These are phyloP conservation scores for Chrosomus eos DNA, from an alignment of 2,797 vertebrate species.

Conservation along the genomic window DNA sequence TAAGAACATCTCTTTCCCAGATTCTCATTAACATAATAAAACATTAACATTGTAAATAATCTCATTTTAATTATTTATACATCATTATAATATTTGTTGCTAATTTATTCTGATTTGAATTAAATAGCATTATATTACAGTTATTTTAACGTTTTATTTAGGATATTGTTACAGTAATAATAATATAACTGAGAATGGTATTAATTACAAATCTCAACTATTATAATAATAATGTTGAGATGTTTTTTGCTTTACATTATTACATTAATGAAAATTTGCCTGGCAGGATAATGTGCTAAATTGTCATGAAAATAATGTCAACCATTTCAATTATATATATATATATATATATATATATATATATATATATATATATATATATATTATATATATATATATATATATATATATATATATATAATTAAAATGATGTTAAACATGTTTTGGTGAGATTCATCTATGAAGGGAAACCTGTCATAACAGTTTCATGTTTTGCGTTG, in stretches of 20 bases:
- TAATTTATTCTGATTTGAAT: not conserved
- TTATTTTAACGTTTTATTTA: not conserved
- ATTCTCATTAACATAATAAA: not conserved
- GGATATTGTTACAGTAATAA: not conserved
- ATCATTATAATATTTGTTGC: not conserved
- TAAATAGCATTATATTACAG: not conserved
- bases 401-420: too few species aligned
- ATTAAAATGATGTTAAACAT: too few species aligned
- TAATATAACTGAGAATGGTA: not conserved
- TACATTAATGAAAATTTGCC: not conserved
- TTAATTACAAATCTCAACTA: not conserved
- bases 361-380: too few species aligned
- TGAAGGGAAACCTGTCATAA: not conserved
- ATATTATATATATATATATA: too few species aligned
- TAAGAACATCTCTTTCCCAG: not conserved
- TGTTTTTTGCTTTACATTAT: not conserved
- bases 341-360: too few species aligned
- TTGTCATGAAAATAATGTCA: not conserved
- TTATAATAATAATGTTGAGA: not conserved
- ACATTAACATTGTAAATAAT: not conserved
- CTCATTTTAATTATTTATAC: not conserved
- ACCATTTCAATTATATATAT: too few species aligned
- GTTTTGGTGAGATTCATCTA: not conserved
- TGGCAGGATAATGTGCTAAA: not conserved
- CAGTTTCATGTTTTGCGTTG: not conserved